Conservation (phyloP, 2,113 vertebrate genomes). For the Fregetta grallaria region DNA sequence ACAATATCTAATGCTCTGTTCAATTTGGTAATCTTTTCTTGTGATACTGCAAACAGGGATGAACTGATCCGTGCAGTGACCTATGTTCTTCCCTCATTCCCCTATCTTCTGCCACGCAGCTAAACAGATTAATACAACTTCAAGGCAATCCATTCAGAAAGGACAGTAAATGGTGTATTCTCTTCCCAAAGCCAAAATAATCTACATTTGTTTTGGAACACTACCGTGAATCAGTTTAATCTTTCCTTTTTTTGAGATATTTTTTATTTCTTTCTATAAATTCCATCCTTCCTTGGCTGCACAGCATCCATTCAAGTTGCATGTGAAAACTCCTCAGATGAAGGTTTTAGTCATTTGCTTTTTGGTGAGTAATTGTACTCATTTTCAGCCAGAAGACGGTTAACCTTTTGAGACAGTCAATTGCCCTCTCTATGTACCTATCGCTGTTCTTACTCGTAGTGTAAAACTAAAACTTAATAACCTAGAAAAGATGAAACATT, state of each 20-base stretch:
- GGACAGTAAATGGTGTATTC: neutral
- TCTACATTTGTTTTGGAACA: neutral
- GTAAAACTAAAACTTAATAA: conserved; percentile 61
- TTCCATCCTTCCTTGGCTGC: neutral
- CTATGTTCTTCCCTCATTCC: neutral
- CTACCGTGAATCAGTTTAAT: conserved; percentile 26
- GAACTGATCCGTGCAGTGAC: neutral
- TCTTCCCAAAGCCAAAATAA: conserved; percentile 1
- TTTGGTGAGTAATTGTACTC: conserved; percentile 61
- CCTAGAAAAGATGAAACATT: conserved; percentile 60
- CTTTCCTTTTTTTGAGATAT: neutral
- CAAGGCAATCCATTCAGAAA: conserved; percentile 2
- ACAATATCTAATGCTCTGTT: neutral
- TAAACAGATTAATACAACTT: neutral
- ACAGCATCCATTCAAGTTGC: neutral
- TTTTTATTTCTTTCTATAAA: conserved; percentile 13
- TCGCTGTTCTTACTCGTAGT: neutral
- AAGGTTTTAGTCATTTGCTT: conserved; percentile 37
- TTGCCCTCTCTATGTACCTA: conserved; percentile 61
- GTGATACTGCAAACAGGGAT: neutral
- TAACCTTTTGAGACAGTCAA: conserved; percentile 68
- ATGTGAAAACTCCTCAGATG: conserved; percentile 19
- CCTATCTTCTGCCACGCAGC: neutral
- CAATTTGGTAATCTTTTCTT: neutral
- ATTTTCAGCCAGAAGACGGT: conserved; percentile 50